Evolutionary conservation across 1,140 invertebrate genomes (phyloP).

Genomic region (Archegozetes longisetosus): DNA sequence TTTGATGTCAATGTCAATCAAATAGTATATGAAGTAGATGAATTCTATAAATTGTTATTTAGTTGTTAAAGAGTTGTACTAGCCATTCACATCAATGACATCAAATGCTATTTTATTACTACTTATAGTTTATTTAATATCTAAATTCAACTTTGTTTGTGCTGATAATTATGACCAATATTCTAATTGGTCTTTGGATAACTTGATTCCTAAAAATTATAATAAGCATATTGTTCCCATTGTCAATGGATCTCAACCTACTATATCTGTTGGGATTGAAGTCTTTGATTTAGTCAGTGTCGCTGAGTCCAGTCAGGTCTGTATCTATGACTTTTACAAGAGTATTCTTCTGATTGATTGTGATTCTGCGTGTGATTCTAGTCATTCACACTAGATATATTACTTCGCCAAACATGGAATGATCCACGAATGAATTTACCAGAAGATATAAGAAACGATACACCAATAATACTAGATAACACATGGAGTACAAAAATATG

Average conservation of each 20-base stretch:
- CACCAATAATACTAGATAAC: not conserved
- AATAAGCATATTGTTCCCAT: not conserved
- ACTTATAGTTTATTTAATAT: not conserved
- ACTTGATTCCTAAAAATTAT: not conserved
- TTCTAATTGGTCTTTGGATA: not conserved
- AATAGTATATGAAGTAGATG: too few relatives aligned
- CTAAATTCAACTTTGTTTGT: not conserved
- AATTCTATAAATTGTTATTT: too few relatives aligned
- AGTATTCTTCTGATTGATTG: too few relatives aligned
- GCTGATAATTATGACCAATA: not conserved
- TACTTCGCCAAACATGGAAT: not conserved
- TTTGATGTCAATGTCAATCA: too few relatives aligned
- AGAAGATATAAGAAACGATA: not conserved
- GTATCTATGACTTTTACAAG: not conserved
- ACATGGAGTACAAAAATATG: slow-evolving; percentile 15
- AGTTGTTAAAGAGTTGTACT: too few relatives aligned
- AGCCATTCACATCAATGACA: too few relatives aligned
- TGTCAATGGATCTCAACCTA: not conserved
- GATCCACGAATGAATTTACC: not conserved
- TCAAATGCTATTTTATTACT: not conserved
- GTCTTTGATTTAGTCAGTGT: not conserved
- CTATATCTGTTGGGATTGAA: not conserved
- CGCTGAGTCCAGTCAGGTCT: not conserved
- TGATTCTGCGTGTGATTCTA: too few relatives aligned
- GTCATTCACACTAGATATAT: not conserved